A percentile compares a stretch with the other conserved stretches of the same genome.
Evolutionary conservation across 30 jellyfish, hydroid and myxozoan genomes (phyloP).

Genomic region (Euphysa ruthae): DNA sequence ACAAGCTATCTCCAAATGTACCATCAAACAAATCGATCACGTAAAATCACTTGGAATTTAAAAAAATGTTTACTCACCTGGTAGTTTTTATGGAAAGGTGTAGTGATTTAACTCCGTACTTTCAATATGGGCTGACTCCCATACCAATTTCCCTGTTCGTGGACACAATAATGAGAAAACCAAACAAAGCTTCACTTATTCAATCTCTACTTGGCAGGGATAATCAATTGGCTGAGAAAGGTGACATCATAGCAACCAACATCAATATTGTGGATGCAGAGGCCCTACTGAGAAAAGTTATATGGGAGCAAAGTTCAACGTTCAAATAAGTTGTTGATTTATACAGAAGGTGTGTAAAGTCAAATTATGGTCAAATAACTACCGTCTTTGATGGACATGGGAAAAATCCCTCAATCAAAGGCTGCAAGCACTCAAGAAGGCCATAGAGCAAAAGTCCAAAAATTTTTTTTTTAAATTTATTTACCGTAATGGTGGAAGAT

Average conservation of each 20-base stretch:
- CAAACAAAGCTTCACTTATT: conserved; percentile 34
- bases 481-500: no score
- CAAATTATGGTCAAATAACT: conserved; percentile 19
- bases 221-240: not conserved
- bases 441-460: conserved; percentile 2
- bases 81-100: conserved; percentile 23
- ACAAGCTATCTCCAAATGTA: conserved; percentile 6
- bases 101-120: conserved; percentile 22
- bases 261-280: conserved; percentile 46
- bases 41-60: no score
- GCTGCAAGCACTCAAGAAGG: conserved; percentile 30
- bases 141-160: conserved; percentile 37
- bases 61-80: conserved; percentile 32
- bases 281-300: conserved; percentile 34
- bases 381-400: conserved; percentile 37
- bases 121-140: conserved; percentile 42
- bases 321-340: conserved; percentile 6
- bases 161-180: conserved; percentile 30
- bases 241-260: conserved; percentile 7
- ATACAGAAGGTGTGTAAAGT: conserved; percentile 11
- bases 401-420: conserved; percentile 7
- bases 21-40: conserved; percentile 21
- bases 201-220: conserved; percentile 12
- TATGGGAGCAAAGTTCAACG: conserved; percentile 16
- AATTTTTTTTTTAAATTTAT: no score